These are phyloP conservation scores for Cryptoprocta ferox DNA, from an alignment of 2,797 vertebrate genomes.

Conservation along the genomic window DNA sequence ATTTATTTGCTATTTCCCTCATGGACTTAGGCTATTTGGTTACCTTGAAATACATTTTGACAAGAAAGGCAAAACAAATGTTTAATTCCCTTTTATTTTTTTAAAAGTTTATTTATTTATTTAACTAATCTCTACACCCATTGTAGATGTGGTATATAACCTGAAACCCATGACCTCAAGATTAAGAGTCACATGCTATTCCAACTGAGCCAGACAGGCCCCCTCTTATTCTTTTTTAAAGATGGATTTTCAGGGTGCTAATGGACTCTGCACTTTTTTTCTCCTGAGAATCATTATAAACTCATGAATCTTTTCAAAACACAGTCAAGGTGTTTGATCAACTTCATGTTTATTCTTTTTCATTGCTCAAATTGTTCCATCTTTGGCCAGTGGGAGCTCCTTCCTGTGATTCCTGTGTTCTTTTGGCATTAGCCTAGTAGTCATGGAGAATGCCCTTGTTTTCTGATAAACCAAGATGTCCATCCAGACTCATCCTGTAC, in stretches of 20 bases:
- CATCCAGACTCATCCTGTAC: neutral
- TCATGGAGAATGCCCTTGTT: neutral
- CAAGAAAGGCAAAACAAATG: neutral
- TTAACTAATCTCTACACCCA: neutral
- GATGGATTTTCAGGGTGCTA: neutral
- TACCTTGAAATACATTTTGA: conserved; percentile 12
- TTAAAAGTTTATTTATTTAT: neutral
- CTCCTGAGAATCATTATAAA: neutral
- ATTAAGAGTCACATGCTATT: neutral
- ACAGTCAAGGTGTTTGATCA: too few relatives aligned
- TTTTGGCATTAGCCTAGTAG: neutral
- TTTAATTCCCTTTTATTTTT: neutral
- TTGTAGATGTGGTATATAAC: neutral
- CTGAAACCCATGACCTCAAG: neutral
- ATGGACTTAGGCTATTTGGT: neutral
- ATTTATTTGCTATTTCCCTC: conserved; percentile 21
- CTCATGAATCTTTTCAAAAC: neutral
- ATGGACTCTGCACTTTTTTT: neutral
- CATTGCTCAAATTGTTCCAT: neutral
- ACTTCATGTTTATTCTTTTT: neutral
- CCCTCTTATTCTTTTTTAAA: neutral
- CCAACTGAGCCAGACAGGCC: neutral
- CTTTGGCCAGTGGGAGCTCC: neutral
- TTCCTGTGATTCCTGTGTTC: neutral
- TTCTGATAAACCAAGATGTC: neutral